These are phyloP conservation scores for Hemibagrus guttatus DNA, from an alignment of 2,797 vertebrate genomes.

Conservation along the genomic window DNA sequence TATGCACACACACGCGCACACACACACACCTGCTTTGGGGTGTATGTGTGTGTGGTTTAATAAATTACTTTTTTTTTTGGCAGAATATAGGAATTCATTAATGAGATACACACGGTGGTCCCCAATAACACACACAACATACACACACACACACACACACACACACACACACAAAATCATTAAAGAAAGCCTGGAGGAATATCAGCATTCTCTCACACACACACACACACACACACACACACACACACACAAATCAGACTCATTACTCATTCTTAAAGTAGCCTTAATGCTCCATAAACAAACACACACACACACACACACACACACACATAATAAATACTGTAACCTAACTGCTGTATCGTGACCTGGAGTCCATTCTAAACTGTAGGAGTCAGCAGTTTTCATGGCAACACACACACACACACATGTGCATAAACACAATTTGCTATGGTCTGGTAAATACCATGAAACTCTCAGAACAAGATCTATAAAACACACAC, in stretches of 20 bases:
- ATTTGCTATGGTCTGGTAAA: conserved; percentile 12
- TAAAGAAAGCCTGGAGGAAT: background rate
- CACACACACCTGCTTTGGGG: background rate
- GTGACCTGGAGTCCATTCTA: background rate
- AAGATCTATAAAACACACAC: background rate
- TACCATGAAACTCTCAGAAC: background rate
- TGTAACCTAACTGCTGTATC: background rate
- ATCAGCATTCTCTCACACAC: background rate
- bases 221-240: background rate
- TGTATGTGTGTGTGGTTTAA: background rate
- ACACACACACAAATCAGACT: background rate
- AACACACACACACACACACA: background rate
- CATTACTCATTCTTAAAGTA: background rate
- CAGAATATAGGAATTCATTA: background rate
- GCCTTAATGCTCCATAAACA: background rate
- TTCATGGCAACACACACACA: background rate
- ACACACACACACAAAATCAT: background rate
- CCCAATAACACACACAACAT: background rate
- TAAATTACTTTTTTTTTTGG: conserved; percentile 6
- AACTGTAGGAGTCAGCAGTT: background rate
- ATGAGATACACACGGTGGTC: background rate
- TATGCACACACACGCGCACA: no score
- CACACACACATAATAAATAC: background rate
- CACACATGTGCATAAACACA: background rate
- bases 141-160: background rate